Evolutionary conservation across 2,113 vertebrate genomes (phyloP), one percentile per base, ranked within the genome.

Genomic region (Casuarius casuarius): DNA sequence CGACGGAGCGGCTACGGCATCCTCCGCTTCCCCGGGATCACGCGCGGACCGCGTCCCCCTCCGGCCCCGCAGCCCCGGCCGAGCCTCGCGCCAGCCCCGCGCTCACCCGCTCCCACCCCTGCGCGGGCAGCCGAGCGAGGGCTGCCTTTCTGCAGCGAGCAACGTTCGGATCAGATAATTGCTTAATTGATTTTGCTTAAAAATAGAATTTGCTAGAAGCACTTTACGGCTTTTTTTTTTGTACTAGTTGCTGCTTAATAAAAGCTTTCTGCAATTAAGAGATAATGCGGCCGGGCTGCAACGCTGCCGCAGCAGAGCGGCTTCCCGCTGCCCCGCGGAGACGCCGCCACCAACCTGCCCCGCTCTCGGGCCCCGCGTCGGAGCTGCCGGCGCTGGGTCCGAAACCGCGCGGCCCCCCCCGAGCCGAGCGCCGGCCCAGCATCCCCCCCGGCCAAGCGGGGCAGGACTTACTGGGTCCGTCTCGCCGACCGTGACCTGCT

Each of bases 401-500:
- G 42, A 89, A 78, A 20, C 17, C 76, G 33, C 21, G 74, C 17
- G 84, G 51, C 46, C 67, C 28, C 72, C 42, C 70, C 63, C 71
- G 13, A 42, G 38, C 63, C 31, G n/a, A 35, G 71, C 3, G 7
- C 5, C 83, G 40, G 54, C 38, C 38, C 38, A 38, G 38, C 38
- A 38, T 38, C 7, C 7, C 38, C 38, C 38, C 38, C 38, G 38
- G 6, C 38, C 38, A 38, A 84, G 79, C 29, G 38, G 78, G 70
- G 81, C 35, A 81, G 89, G 26, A 99, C 99, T 99, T 98, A 99
- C 99, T 98, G 99, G 98, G 97, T 99, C 98, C 72, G 98, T 99
- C 98, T 99, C 98, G 87, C 99, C 99, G 96, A 99, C 98, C 72
- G 99, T 99, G 98, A 99, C 99, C 98, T 99, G 99, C 98, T 99